Percentiles rank a stretch among this genome's conserved stretches.
Evolutionary conservation across 2,888 invertebrate genomes (phyloP).

Genomic region (Girardia tigrina): DNA sequence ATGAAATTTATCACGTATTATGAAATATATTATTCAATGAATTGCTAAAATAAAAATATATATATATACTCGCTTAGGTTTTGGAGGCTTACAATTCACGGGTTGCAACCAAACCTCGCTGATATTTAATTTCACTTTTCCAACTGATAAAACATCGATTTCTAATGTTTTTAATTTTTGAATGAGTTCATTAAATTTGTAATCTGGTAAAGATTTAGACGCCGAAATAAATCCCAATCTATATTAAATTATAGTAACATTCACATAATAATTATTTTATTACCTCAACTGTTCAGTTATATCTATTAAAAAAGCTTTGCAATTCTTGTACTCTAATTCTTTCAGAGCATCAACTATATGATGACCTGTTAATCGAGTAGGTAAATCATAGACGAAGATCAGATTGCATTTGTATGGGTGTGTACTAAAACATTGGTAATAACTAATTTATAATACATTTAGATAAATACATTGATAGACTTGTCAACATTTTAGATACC

Average conservation of each 20-base stretch:
- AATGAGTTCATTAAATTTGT: conserved; percentile 14
- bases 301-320: conserved; percentile 1
- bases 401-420: conserved; percentile 10
- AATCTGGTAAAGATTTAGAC: conserved; percentile 1
- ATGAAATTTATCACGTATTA: too few relatives aligned
- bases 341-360: conserved; percentile 15
- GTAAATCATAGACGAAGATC: neutral
- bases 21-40: too few relatives aligned
- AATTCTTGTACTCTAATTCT: neutral
- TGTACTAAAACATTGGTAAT: neutral
- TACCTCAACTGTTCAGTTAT: neutral
- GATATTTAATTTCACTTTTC: conserved; percentile 5
- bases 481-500: neutral
- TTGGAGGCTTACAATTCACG: neutral
- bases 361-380: neutral
- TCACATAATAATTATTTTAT: neutral
- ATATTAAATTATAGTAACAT: neutral
- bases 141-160: neutral
- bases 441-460: neutral
- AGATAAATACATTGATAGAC: neutral
- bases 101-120: conserved; percentile 23
- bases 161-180: neutral
- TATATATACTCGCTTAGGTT: neutral
- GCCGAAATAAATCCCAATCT: conserved; percentile 19
- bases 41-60: too few relatives aligned